Percentiles rank a stretch among this genome's conserved stretches.
Conservation (phyloP, 1,140 invertebrate species). For the Temnothorax longispinosus region DNA sequence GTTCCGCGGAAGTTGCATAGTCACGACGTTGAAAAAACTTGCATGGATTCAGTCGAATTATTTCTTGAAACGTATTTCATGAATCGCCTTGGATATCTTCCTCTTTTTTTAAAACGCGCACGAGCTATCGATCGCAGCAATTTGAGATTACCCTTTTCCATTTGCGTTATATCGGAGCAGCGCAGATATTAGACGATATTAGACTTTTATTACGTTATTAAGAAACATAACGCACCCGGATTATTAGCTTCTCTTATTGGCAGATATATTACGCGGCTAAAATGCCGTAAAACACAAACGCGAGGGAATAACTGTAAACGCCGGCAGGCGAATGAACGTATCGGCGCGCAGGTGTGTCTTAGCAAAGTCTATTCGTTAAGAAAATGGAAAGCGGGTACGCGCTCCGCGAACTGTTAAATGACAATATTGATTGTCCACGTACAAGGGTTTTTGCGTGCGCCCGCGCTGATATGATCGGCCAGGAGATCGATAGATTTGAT, state of each 20-base stretch:
- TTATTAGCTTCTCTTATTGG: constrained; percentile 25
- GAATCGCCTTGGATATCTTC: not conserved
- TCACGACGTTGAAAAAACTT: constrained; percentile 33
- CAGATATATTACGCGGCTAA: not conserved
- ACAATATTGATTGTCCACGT: constrained; percentile 66
- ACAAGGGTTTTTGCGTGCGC: constrained; percentile 62
- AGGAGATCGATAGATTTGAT: constrained; percentile 71
- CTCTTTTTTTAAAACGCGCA: not conserved
- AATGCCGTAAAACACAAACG: constrained; percentile 32
- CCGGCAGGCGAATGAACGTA: constrained; percentile 3
- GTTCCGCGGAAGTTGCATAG: constrained; percentile 20
- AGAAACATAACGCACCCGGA: constrained; percentile 4
- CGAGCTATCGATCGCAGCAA: not conserved
- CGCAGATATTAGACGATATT: not conserved
- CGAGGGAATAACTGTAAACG: constrained; percentile 32
- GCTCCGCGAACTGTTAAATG: constrained; percentile 64
- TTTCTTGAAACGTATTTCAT: constrained; percentile 1
- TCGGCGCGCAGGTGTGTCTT: constrained; percentile 61
- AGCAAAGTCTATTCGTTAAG: constrained; percentile 48
- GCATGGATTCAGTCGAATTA: constrained; percentile 22
- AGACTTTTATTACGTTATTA: constrained; percentile 33
- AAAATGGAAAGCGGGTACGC: constrained; percentile 68
- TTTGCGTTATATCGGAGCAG: not conserved
- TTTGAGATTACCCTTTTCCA: not conserved
- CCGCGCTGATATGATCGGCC: constrained; percentile 64